Conservation (phyloP, 2,113 vertebrate species). For the Rousettus leschenaultii region DNA sequence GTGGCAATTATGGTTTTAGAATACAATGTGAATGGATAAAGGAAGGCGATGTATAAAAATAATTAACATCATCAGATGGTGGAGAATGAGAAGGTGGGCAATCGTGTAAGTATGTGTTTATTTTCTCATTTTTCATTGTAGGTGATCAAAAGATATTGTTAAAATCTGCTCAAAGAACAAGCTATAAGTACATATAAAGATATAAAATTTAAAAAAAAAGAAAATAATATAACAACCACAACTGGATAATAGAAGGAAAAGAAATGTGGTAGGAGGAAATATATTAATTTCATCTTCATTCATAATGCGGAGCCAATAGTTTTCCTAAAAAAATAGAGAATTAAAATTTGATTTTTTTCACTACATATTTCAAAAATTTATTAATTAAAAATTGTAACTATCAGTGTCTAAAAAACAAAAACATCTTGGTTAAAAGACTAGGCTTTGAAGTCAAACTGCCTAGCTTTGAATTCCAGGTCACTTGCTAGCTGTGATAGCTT, state of each 20-base stretch:
- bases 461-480: neutral
- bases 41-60: neutral
- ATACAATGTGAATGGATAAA: neutral
- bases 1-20: neutral
- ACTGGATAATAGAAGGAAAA: neutral
- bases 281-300: slow-evolving; percentile 16
- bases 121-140: neutral
- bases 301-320: neutral
- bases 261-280: neutral
- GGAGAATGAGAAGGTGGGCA: neutral
- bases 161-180: neutral
- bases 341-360: neutral
- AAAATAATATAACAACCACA: neutral
- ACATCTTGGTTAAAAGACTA: neutral
- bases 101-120: neutral
- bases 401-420: neutral
- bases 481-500: neutral
- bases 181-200: neutral
- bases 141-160: neutral
- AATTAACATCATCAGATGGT: neutral
- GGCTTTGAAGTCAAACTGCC: neutral
- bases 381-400: neutral
- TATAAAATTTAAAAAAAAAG: neutral
- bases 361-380: neutral
- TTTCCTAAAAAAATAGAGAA: neutral